phyloP scores from a whole-genome alignment of 64 coral and sea anemone species.

The Anthopleura sola region DNA sequence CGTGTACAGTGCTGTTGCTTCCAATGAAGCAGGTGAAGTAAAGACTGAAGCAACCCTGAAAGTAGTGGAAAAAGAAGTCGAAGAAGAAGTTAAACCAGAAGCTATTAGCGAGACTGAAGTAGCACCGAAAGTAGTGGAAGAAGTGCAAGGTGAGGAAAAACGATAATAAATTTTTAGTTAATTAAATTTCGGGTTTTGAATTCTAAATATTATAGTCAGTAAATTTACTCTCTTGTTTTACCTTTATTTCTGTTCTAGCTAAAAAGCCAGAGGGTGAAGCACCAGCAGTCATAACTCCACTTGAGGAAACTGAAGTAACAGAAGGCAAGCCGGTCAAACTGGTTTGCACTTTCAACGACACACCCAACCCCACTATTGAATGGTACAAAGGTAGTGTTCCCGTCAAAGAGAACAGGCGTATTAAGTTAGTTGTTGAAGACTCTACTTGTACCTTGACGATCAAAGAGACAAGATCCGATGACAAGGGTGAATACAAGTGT shows the following conservation, averaged over 20 bases:
- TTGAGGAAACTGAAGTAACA: constrained; percentile 50
- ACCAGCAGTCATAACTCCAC: constrained; percentile 56
- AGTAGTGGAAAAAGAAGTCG: constrained; percentile 18
- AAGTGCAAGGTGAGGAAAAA: constrained; percentile 5
- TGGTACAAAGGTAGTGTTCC: constrained; percentile 76
- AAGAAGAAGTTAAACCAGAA: constrained; percentile 29
- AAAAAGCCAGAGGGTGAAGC: constrained; percentile 56
- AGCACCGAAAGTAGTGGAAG: constrained; percentile 33
- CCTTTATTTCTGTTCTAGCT: too few species aligned
- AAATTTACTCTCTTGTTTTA: neutral
- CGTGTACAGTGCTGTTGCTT: constrained; percentile 58
- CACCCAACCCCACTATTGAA: constrained; percentile 59
- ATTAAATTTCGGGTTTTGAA: too few species aligned
- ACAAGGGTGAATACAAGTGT: constrained; percentile 79
- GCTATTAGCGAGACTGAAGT: constrained; percentile 22
- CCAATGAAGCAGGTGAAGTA: constrained; percentile 50
- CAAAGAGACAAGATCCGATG: constrained; percentile 49
- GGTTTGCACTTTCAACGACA: constrained; percentile 51
- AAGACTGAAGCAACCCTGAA: constrained; percentile 41
- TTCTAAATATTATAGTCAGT: too few species aligned
- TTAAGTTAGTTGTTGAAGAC: constrained; percentile 62
- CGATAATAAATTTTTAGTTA: too few species aligned
- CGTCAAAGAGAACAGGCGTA: constrained; percentile 52
- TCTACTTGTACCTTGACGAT: constrained; percentile 47
- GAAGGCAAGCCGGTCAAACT: constrained; percentile 69